Percentiles rank a stretch among this genome's conserved stretches.
Conservation (phyloP, 2,888 invertebrate genomes). For the Nomada ruficornis region DNA sequence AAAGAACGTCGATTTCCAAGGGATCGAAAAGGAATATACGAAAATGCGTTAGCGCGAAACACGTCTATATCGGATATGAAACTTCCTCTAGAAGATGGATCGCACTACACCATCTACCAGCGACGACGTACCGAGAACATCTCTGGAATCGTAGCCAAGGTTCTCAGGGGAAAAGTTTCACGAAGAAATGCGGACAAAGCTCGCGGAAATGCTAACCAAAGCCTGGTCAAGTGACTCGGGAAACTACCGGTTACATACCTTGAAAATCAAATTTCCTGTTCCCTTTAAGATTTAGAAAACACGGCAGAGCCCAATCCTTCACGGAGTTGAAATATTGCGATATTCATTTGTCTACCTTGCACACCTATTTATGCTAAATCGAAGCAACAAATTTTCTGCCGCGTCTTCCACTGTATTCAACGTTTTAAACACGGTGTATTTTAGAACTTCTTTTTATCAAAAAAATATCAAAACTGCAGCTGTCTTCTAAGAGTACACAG, state of each 20-base stretch:
- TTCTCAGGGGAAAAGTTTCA: conserved; percentile 45
- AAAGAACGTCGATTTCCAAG: conserved; percentile 14
- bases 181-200: conserved; percentile 50
- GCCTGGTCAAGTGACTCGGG: conserved; percentile 55
- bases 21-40: conserved; percentile 8
- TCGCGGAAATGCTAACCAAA: conserved; percentile 48
- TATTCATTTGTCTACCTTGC: too few relatives aligned
- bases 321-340: too few relatives aligned
- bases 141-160: conserved; percentile 25
- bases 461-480: too few relatives aligned
- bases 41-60: conserved; percentile 39
- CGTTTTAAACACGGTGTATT: too few relatives aligned
- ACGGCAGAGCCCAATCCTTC: too few relatives aligned
- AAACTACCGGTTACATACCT: conserved; percentile 25
- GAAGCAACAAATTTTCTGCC: too few relatives aligned
- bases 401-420: too few relatives aligned
- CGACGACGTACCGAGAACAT: conserved; percentile 26
- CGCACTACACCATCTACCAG: conserved; percentile 22
- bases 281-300: too few relatives aligned
- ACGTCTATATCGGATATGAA: conserved; percentile 68
- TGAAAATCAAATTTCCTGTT: conserved; percentile 56
- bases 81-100: conserved; percentile 67
- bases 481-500: too few relatives aligned
- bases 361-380: too few relatives aligned
- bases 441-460: too few relatives aligned